Evolutionary conservation across 2,113 vertebrate genomes (phyloP), one percentile per base, ranked within the genome.

Genomic region (Mormoops blainvillei): DNA sequence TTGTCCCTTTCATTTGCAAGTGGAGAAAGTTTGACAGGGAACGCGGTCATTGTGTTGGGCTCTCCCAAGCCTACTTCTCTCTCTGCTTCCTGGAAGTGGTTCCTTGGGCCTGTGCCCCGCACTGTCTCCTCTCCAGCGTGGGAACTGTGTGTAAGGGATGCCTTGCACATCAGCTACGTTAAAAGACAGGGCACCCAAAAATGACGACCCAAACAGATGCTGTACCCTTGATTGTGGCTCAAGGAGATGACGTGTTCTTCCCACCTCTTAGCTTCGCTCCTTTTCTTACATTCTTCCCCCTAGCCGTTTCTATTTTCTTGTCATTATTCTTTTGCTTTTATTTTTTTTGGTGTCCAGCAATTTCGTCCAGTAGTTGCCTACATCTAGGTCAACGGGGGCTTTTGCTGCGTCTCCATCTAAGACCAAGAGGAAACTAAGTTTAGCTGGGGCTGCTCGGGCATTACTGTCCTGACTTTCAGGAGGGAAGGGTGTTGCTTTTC

Each of bases 1-100:
- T 45, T 10, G 2, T 71, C 96, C 97, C 20, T 28, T n/a, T 24
- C 5, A 4, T 67, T 38, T 89, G 45, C 9, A 50, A 96, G 95
- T 97, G 94, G 97, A 95, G 85, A 94, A 89, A 92, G 91, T 97
- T 95, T n/a, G 96, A 88, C 89, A 54, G 97, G 96, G 95, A 96
- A 77, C 88, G 77, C 95, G 94, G 70, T 94, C 96, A 94, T 95
- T 68, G 89, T 74, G 87, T 96, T 91, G 97, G 56, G 96, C 96
- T 97, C 95, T 76, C 96, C 97, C 95, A 97, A 87, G 96, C 95
- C 97, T 91, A 71, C 82, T 70, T 87, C 68, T 54, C 84, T 67
- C 74, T 70, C 1, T 16, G 91, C 91, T 97, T 97, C 98, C 93
- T 88, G 58, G 95, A 65, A 89, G 89, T 95, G 81, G 87, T 87